Percentiles rank a stretch among this genome's conserved stretches.
phyloP scores from a whole-genome alignment of 2,113 vertebrate genomes.

The Lutjanus erythropterus region DNA sequence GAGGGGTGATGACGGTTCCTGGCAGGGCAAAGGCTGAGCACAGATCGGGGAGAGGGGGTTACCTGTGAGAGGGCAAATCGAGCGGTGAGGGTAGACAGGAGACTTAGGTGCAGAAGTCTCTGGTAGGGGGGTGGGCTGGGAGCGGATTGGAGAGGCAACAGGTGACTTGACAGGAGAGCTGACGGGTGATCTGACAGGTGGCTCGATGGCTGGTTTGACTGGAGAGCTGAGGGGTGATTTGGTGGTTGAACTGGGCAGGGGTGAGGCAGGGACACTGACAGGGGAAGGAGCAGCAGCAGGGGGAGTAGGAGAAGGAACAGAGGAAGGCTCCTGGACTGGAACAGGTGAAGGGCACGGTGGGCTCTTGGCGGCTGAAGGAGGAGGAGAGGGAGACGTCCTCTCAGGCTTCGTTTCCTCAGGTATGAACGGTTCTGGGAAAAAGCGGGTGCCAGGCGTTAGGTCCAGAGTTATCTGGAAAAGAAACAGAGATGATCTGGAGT shows the following conservation, averaged over 20 bases:
- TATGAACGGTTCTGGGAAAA: constrained; percentile 86
- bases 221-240: constrained; percentile 52
- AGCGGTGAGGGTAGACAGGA: constrained; percentile 76
- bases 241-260: constrained; percentile 38
- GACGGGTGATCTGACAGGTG: constrained; percentile 12
- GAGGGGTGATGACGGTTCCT: constrained; percentile 86
- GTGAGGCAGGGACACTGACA: constrained; percentile 33
- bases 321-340: constrained; percentile 40
- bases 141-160: constrained; percentile 83
- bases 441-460: constrained; percentile 77
- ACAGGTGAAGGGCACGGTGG: constrained; percentile 55
- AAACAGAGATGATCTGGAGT: constrained; percentile 13
- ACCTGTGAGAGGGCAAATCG: constrained; percentile 75
- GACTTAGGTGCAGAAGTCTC: constrained; percentile 83
- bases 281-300: constrained; percentile 48
- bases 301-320: constrained; percentile 54
- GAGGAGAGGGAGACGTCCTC: constrained; percentile 56
- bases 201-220: constrained; percentile 14
- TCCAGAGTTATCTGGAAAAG: constrained; percentile 58
- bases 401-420: constrained; percentile 71
- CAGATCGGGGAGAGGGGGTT: constrained; percentile 90
- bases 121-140: constrained; percentile 87
- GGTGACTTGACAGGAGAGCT: constrained; percentile 45
- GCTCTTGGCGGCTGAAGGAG: constrained; percentile 54
- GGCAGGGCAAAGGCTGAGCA: constrained; percentile 90